Base-by-base conservation (phyloP, 2,113 vertebrate genomes). In the Oreochromis aureus region DNA sequence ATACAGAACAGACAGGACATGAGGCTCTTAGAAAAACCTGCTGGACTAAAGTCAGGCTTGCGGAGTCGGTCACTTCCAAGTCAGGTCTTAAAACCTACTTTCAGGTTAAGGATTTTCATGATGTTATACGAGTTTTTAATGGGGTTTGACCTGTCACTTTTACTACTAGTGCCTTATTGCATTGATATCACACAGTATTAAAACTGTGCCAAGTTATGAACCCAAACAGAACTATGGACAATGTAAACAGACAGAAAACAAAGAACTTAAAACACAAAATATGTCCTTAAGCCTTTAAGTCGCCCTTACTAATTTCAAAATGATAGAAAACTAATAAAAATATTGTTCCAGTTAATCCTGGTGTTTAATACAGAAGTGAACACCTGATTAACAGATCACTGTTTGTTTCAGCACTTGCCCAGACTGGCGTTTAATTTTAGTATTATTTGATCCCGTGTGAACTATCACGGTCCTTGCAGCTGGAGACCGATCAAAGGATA, bases 361-460 rank as follows among this genome's bases (percentile, higher is more conserved):
- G 5, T 73, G 79, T 73, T 53, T 82, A 39, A 24, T 22, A 73
- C 6, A 9, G 51, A 39, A 19, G 16, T 2, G 16, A 81, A 11
- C 36, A 7, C 16, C 79, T 48, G 11, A 73, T 41, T 76, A 56
- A 22, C n/a, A 48, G 10, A 81, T 39, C 4, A 53, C 34, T 44
- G 13, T 55, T 12, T 34, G 10, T 46, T 56, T 13, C 39, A 82
- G 83, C 73, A 32, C 56, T 71, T 80, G 19, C 22, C 34, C 41
- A 69, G 73, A 82, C 63, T 13, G 10, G 13, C 1, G 1, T 87
- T 87, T 80, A 83, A 87, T 86, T 8, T 24, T 15, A 34, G 59
- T 66, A 86, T 85, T 61, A 90, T 91, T 88, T 83, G 86, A 92
- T 93, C 88, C 82, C 16, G 2, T 88, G 89, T 89, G 87, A 94